Conservation (phyloP, 2,797 vertebrate genomes). For the Orientallactaga sibirica region DNA sequence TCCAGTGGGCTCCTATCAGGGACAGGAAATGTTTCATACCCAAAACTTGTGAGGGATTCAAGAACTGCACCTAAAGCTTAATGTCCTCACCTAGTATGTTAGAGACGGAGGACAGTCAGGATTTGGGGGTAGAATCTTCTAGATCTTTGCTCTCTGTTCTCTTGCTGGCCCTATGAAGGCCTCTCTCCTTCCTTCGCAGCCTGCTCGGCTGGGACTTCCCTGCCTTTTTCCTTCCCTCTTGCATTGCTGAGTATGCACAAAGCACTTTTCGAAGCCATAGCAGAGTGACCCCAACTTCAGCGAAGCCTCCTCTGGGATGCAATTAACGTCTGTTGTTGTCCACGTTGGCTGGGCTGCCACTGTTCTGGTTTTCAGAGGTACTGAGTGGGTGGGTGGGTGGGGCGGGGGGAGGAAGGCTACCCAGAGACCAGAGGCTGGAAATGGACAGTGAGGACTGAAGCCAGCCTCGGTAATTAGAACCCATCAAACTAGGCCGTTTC, state of each 20-base stretch:
- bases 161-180: accelerated
- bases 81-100: no score
- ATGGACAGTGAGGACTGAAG: accelerated
- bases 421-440: background rate
- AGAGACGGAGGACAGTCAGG: background rate
- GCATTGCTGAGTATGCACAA: background rate
- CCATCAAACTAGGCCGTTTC: background rate
- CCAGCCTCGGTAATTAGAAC: constrained; percentile 49
- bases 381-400: background rate
- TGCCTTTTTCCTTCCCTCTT: background rate
- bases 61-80: no score
- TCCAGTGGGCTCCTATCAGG: background rate
- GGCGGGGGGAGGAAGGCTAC: background rate
- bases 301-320: constrained; percentile 67
- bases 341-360: constrained; percentile 24
- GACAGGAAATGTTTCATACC: background rate
- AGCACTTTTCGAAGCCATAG: constrained; percentile 53
- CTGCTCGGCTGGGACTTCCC: background rate
- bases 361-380: background rate
- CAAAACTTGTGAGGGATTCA: accelerated
- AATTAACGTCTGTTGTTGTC: constrained; percentile 70
- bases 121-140: background rate
- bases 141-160: accelerated
- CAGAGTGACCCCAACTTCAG: constrained; percentile 70
- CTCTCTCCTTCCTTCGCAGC: no score